phyloP scores from a whole-genome alignment of 2,113 vertebrate genomes.

The Chinchilla lanigera region DNA sequence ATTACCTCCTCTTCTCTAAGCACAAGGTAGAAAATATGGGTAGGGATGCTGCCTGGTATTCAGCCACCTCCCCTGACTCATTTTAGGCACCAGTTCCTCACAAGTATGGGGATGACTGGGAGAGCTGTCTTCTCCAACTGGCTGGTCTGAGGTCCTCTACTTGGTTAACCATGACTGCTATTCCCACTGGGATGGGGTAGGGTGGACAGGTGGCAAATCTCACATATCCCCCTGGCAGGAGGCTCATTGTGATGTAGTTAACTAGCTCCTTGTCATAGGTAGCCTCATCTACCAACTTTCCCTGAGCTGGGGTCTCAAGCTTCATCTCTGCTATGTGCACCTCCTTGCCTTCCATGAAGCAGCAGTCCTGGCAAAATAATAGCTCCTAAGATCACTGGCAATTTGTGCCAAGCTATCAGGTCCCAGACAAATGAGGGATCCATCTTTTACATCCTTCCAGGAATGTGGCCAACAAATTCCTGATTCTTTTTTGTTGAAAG shows the following conservation, averaged over 20 bases:
- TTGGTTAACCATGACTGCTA: background rate
- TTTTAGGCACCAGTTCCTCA: background rate
- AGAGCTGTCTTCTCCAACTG: background rate
- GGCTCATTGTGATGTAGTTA: background rate
- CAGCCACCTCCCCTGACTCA: background rate
- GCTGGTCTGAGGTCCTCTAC: background rate
- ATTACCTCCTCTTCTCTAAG: background rate
- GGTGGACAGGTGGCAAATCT: background rate
- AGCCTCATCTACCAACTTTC: background rate
- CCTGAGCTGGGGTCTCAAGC: background rate
- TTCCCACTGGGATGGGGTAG: background rate
- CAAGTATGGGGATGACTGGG: background rate
- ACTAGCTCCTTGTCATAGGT: background rate
- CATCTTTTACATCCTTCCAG: background rate
- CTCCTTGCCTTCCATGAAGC: background rate
- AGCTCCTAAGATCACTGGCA: background rate
- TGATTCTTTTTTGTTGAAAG: background rate
- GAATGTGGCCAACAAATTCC: background rate
- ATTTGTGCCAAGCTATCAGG: background rate
- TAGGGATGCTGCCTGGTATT: background rate
- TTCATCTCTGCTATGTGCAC: background rate
- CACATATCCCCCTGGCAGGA: background rate
- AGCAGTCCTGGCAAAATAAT: background rate
- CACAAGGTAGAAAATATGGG: background rate
- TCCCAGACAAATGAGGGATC: background rate